Conservation (phyloP, 2,113 vertebrate genomes). For the Accipiter cooperii region DNA sequence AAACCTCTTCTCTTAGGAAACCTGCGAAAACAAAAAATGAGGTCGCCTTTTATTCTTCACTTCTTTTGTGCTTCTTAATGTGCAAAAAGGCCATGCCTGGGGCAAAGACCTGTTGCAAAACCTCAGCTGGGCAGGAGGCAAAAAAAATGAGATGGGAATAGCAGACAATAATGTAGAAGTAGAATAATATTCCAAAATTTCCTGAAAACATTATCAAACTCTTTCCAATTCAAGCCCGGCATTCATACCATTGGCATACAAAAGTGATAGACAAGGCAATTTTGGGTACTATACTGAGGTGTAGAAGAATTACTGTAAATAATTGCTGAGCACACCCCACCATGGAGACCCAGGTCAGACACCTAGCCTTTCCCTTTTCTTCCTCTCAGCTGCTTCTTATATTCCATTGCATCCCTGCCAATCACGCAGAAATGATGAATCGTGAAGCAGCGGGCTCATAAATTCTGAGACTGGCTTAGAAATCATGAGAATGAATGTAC, state of each 20-base stretch:
- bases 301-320: neutral
- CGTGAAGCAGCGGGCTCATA: neutral
- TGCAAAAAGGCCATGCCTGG: neutral
- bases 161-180: neutral
- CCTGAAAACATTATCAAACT: neutral
- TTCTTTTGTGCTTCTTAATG: neutral
- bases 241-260: neutral
- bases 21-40: neutral
- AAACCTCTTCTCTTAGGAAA: neutral
- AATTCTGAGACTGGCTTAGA: neutral
- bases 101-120: neutral
- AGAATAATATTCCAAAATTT: neutral
- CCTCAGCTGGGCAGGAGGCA: neutral
- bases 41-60: neutral
- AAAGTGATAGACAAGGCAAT: neutral
- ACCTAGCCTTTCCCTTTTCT: neutral
- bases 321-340: neutral
- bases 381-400: slow-evolving; percentile 18
- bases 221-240: neutral
- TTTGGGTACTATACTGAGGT: neutral
- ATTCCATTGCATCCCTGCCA: neutral
- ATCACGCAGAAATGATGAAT: neutral
- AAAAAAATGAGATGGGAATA: neutral
- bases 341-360: neutral
- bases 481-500: neutral